phyloP scores from a whole-genome alignment of 2,888 invertebrate genomes.

The Phrixothrix hirtus region DNA sequence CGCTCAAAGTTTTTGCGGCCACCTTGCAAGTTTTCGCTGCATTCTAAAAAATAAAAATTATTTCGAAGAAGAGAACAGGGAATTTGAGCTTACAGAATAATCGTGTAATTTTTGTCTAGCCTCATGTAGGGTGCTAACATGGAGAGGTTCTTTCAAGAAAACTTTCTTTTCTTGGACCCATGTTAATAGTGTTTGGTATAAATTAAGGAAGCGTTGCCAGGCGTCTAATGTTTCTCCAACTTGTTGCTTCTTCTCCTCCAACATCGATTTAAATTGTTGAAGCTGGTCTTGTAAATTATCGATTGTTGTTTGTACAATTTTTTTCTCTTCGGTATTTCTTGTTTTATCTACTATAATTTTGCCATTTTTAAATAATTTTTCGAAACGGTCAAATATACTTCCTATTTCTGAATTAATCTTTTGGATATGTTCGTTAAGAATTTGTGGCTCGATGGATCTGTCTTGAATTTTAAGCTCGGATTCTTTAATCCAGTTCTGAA shows the following conservation, averaged over 20 bases:
- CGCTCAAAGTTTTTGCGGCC: constrained; percentile 83
- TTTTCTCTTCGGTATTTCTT: constrained; percentile 75
- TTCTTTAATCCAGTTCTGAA: constrained; percentile 81
- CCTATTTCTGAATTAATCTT: constrained; percentile 77
- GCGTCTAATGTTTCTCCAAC: constrained; percentile 87
- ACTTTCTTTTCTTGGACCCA: constrained; percentile 84
- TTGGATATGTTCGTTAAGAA: constrained; percentile 76
- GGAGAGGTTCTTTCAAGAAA: constrained; percentile 78
- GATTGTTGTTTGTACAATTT: constrained; percentile 74
- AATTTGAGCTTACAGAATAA: constrained; percentile 68
- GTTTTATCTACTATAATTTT: constrained; percentile 78
- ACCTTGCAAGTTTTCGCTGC: constrained; percentile 88
- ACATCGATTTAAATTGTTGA: constrained; percentile 73
- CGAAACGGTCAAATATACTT: constrained; percentile 73
- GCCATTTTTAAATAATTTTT: constrained; percentile 77
- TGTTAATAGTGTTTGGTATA: constrained; percentile 78
- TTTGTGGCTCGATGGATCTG: constrained; percentile 74
- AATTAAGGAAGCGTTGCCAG: constrained; percentile 81
- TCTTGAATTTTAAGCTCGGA: constrained; percentile 84
- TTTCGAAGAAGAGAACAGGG: neutral
- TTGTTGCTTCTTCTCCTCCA: constrained; percentile 82
- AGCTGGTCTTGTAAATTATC: constrained; percentile 78
- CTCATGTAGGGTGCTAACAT: constrained; percentile 77
- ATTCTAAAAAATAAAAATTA: constrained; percentile 61
- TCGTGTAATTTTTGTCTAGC: constrained; percentile 84